These are phyloP conservation scores for Mormyrus iriodes DNA, from an alignment of 2,113 vertebrate genomes.

Conservation along the genomic window DNA sequence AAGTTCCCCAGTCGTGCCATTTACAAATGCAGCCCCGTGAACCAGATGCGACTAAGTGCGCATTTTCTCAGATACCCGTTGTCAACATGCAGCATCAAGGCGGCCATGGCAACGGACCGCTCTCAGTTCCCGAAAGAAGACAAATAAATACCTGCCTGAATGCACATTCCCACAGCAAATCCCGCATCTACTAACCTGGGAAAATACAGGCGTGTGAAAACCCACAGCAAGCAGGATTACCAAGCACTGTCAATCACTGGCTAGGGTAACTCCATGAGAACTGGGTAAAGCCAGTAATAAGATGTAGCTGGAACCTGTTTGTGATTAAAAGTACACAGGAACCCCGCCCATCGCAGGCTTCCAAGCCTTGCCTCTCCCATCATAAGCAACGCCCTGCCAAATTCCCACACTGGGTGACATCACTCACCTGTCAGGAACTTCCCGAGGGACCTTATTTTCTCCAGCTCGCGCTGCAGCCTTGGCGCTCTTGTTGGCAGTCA, in stretches of 20 bases:
- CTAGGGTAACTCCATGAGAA: background rate
- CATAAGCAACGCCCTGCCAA: constrained; percentile 38
- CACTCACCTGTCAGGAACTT: constrained; percentile 82
- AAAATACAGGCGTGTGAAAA: background rate
- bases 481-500: constrained; percentile 97
- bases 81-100: background rate
- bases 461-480: constrained; percentile 75
- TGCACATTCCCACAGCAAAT: background rate
- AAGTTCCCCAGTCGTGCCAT: background rate
- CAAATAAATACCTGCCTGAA: background rate
- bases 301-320: background rate
- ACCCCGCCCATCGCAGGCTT: constrained; percentile 22
- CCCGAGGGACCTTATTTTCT: constrained; percentile 78
- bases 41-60: background rate
- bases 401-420: background rate
- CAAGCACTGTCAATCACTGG: background rate
- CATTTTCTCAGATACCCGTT: background rate
- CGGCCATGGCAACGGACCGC: background rate
- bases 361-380: background rate
- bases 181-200: background rate
- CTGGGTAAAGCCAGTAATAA: background rate
- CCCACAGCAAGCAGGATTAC: background rate
- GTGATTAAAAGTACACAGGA: constrained; percentile 29
- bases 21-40: background rate
- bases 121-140: background rate